phyloP scores from a whole-genome alignment of 1,140 invertebrate species.

The Ostrea edulis region DNA sequence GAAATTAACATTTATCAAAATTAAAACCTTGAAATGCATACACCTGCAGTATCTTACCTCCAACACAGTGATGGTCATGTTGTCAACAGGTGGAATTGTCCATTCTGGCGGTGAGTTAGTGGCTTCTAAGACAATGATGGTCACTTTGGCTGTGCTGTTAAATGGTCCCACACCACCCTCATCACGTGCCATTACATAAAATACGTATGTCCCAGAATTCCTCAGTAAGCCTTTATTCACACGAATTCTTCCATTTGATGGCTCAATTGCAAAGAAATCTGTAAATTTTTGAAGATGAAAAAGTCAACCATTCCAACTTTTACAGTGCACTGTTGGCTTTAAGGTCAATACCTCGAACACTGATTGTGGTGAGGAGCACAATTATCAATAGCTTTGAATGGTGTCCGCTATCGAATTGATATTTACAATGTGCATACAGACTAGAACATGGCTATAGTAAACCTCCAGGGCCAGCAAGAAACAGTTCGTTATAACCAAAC shows the following conservation, averaged over 20 bases:
- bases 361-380: too few relatives aligned
- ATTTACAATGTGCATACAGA: too few relatives aligned
- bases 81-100: conserved; percentile 82
- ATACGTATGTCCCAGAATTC: conserved; percentile 67
- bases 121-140: conserved; percentile 82
- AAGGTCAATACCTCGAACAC: too few relatives aligned
- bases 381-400: too few relatives aligned
- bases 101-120: conserved; percentile 90
- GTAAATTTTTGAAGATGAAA: conserved; percentile 45
- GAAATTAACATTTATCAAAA: too few relatives aligned
- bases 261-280: conserved; percentile 64
- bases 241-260: conserved; percentile 59
- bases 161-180: conserved; percentile 55
- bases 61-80: conserved; percentile 72
- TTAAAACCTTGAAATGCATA: too few relatives aligned
- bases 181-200: conserved; percentile 67
- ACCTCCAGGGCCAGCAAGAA: too few relatives aligned
- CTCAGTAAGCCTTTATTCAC: conserved; percentile 68
- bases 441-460: too few relatives aligned
- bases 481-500: too few relatives aligned
- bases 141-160: conserved; percentile 58
- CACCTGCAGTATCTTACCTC: conserved; percentile 66
- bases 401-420: too few relatives aligned
- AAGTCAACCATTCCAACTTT: background rate
- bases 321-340: too few relatives aligned